Conservation (phyloP, 1,140 invertebrate species). For the Leptinotarsa defecta region DNA sequence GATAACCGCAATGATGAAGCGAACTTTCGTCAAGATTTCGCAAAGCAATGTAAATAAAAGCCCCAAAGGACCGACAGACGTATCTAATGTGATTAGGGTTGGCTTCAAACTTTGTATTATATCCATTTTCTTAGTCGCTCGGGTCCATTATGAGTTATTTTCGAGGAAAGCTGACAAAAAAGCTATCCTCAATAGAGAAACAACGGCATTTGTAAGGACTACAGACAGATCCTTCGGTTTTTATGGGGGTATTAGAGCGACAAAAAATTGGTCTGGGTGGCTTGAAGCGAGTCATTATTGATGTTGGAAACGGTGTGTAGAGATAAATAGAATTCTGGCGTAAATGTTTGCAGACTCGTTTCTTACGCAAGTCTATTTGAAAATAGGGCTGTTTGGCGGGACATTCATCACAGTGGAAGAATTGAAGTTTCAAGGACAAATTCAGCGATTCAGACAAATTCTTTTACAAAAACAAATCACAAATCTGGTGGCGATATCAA, state of each 20-base stretch:
- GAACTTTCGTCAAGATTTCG: constrained; percentile 4
- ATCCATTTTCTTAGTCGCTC: constrained; percentile 3
- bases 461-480: too few relatives aligned
- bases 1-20: background rate
- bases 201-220: background rate
- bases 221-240: background rate
- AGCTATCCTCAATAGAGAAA: background rate
- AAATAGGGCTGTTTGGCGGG: too few relatives aligned
- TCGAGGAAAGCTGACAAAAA: constrained; percentile 5
- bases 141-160: constrained; percentile 3
- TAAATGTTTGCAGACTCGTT: background rate
- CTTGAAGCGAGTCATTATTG: background rate
- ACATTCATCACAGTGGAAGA: too few relatives aligned
- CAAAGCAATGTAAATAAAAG: constrained; percentile 8
- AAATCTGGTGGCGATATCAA: too few relatives aligned
- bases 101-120: constrained; percentile 1
- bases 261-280: constrained; percentile 3
- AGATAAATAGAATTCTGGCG: background rate
- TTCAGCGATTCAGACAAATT: too few relatives aligned
- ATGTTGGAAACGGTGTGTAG: constrained; percentile 2
- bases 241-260: background rate
- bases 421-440: too few relatives aligned
- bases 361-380: too few relatives aligned
- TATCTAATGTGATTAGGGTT: constrained; percentile 6
- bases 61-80: background rate